Conservation (phyloP, 2,113 vertebrate species). For the Coptodon bakossiorum region DNA sequence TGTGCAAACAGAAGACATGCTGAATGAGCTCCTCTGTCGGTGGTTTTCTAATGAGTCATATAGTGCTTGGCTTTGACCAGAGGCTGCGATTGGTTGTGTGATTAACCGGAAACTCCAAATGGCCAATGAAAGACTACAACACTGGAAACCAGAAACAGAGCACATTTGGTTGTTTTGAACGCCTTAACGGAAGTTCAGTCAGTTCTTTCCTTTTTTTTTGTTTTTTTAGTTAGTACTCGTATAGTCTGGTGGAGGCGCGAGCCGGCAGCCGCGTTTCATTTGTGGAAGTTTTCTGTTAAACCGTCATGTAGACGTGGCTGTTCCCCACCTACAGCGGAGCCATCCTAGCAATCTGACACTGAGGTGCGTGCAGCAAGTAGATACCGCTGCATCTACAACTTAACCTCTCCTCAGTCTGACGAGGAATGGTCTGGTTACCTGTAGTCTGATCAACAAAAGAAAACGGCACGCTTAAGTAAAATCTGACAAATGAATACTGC, state of each 20-base stretch:
- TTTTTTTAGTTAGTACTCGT: background rate
- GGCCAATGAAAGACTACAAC: slow-evolving; percentile 40
- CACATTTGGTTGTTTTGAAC: slow-evolving; percentile 14
- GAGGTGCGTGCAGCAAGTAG: background rate
- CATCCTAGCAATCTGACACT: slow-evolving; percentile 9
- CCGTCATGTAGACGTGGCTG: background rate
- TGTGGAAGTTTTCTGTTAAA: background rate
- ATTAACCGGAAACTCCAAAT: slow-evolving; percentile 24
- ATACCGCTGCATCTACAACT: background rate
- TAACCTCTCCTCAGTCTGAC: background rate
- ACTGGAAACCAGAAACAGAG: slow-evolving; percentile 25
- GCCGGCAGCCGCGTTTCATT: background rate
- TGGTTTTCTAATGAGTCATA: slow-evolving; percentile 47
- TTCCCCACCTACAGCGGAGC: slow-evolving; percentile 36
- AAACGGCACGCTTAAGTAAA: background rate
- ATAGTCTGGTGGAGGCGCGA: background rate
- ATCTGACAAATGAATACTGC: background rate
- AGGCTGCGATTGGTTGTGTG: slow-evolving; percentile 51
- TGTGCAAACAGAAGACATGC: slow-evolving; percentile 47
- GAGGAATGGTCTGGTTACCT: background rate
- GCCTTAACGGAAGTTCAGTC: slow-evolving; percentile 22
- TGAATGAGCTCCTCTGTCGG: slow-evolving; percentile 33
- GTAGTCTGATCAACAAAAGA: background rate
- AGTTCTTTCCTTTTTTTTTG: background rate
- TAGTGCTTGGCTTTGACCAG: slow-evolving; percentile 54